These are phyloP conservation scores for Samia ricini DNA, from an alignment of 1,140 invertebrate species.

Conservation along the genomic window DNA sequence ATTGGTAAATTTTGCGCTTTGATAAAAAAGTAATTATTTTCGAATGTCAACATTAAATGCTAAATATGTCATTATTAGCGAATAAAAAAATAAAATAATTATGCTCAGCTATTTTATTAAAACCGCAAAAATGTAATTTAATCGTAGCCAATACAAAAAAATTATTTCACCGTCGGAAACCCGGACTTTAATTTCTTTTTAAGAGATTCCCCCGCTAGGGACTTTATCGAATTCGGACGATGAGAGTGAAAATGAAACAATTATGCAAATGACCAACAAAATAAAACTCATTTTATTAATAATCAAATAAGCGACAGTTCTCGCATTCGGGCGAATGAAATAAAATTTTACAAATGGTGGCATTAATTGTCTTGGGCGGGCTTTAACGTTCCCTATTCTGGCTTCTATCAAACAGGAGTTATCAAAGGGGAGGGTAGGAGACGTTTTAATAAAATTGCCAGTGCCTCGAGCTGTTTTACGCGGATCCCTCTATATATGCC, in stretches of 20 bases:
- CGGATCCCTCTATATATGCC: slow-evolving; percentile 44
- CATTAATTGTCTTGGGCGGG: slow-evolving; percentile 57
- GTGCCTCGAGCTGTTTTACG: slow-evolving; percentile 52
- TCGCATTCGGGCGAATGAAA: slow-evolving; percentile 59
- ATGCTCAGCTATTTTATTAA: neutral
- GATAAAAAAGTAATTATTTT: too few relatives aligned
- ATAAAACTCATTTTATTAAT: slow-evolving; percentile 73
- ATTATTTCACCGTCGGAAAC: slow-evolving; percentile 14
- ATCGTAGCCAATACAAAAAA: slow-evolving; percentile 13
- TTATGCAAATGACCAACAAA: slow-evolving; percentile 67
- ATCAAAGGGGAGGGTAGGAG: slow-evolving; percentile 66
- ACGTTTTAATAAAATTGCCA: slow-evolving; percentile 72
- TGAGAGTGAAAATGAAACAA: slow-evolving; percentile 66
- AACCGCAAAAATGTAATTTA: neutral
- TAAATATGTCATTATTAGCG: too few relatives aligned
- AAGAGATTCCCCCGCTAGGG: slow-evolving; percentile 35
- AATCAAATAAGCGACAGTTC: slow-evolving; percentile 65
- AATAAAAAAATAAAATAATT: too few relatives aligned
- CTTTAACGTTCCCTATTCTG: slow-evolving; percentile 30
- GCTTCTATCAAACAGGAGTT: slow-evolving; percentile 69
- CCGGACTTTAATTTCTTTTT: slow-evolving; percentile 49
- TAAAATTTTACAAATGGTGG: slow-evolving; percentile 69
- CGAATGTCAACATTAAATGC: too few relatives aligned
- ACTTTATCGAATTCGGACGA: slow-evolving; percentile 46
- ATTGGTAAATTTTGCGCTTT: too few relatives aligned